A percentile compares a stretch with the other conserved stretches of the same genome.
Conservation (phyloP, 23 tunicate genomes). For the Aplidium turbinatum region DNA sequence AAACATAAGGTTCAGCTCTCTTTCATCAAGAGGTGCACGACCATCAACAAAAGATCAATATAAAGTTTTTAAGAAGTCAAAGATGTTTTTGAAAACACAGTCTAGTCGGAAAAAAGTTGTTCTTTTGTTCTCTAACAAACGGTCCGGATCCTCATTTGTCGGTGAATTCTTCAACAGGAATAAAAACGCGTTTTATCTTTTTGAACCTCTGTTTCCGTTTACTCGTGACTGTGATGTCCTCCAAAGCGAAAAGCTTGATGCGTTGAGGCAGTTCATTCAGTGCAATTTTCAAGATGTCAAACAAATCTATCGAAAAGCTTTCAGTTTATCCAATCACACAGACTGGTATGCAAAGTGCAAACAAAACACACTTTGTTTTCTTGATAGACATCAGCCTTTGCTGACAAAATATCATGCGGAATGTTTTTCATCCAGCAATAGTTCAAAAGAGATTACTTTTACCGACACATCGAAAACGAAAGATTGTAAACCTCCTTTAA, state of each 20-base stretch:
- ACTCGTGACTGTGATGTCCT: constrained; percentile 58
- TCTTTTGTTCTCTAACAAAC: constrained; percentile 52
- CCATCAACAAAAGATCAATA: no score
- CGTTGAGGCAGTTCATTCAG: constrained; percentile 20
- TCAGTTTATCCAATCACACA: constrained; percentile 29
- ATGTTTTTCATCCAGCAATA: neutral
- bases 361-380: constrained; percentile 57
- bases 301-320: constrained; percentile 29
- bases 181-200: constrained; percentile 49
- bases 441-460: no score
- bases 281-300: constrained; percentile 45
- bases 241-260: constrained; percentile 25
- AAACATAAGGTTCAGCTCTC: no score
- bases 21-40: no score
- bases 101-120: constrained; percentile 36
- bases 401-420: constrained; percentile 24
- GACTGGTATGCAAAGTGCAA: constrained; percentile 57
- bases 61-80: no score
- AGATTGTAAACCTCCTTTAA: neutral
- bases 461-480: no score
- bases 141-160: constrained; percentile 80
- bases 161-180: constrained; percentile 69
- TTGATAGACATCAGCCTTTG: constrained; percentile 32
- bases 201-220: constrained; percentile 82
- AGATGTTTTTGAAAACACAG: neutral